Percentiles rank a stretch among this genome's conserved stretches.
Evolutionary conservation across 2,113 vertebrate species (phyloP).

Genomic region (Zosterops borbonicus): DNA sequence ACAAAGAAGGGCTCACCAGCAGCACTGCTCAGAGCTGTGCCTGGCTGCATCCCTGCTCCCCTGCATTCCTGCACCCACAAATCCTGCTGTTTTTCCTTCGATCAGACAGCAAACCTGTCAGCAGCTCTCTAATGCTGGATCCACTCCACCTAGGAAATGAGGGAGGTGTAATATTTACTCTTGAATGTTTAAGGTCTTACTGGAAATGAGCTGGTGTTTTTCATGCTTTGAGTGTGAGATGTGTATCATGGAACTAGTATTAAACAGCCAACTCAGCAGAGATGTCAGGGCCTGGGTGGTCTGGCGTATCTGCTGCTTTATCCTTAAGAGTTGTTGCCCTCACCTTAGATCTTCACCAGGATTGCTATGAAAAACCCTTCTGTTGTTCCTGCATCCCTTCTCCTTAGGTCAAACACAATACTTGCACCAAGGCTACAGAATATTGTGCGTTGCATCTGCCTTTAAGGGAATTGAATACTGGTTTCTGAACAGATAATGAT

Average conservation of each 20-base stretch:
- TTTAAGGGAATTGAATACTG: neutral
- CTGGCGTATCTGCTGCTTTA: too few relatives aligned
- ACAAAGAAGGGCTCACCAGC: neutral
- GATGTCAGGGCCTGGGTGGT: neutral
- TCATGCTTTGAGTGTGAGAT: neutral
- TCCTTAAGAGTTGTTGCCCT: neutral
- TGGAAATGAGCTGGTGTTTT: neutral
- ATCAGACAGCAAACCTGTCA: neutral
- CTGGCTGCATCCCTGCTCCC: neutral
- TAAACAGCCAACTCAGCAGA: neutral
- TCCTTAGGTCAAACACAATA: neutral
- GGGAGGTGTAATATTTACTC: neutral
- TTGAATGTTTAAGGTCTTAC: neutral
- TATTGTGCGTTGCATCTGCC: neutral
- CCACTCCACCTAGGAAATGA: neutral
- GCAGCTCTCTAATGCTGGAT: neutral
- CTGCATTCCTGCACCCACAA: neutral
- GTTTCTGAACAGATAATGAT: neutral
- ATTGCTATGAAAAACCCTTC: neutral
- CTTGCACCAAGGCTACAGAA: neutral
- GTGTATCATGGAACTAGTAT: neutral
- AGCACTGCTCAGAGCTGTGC: neutral
- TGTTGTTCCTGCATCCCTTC: neutral
- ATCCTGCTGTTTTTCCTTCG: neutral
- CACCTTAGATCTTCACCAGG: neutral